Evolutionary conservation across 2,888 invertebrate genomes (phyloP).

Genomic region (Netelia fuscicornis): DNA sequence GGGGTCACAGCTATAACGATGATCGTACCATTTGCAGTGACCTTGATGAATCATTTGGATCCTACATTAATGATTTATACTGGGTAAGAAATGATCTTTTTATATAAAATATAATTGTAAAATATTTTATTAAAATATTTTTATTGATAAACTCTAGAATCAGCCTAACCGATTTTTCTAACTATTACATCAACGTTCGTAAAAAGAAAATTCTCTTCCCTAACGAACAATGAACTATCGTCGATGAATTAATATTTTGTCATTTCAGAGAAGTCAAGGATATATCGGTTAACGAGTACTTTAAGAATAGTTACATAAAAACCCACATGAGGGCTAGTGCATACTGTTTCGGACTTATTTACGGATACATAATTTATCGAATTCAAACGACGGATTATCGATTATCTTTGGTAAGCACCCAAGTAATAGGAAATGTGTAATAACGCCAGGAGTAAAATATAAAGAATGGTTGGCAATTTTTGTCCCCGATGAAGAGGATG

Average conservation of each 20-base stretch:
- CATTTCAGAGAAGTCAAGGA: constrained; percentile 88
- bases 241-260: constrained; percentile 35
- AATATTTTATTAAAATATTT: constrained; percentile 4
- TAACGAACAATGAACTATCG: background rate
- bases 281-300: constrained; percentile 88
- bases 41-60: constrained; percentile 87
- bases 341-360: constrained; percentile 89
- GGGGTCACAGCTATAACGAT: constrained; percentile 85
- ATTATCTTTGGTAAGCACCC: constrained; percentile 85
- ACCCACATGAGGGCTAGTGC: constrained; percentile 91
- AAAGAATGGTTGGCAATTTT: no score
- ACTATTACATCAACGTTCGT: no score
- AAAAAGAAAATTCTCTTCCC: no score
- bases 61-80: constrained; percentile 90
- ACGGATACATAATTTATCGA: constrained; percentile 88
- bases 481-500: no score
- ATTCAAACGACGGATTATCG: constrained; percentile 86
- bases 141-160: background rate
- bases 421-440: background rate
- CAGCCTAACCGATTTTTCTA: constrained; percentile 35
- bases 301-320: constrained; percentile 89
- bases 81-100: constrained; percentile 86
- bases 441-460: constrained; percentile 10
- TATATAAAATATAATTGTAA: background rate
- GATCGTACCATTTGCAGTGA: constrained; percentile 87